Evolutionary conservation across 2,797 vertebrate species (phyloP).

Genomic region (Chlorospingus semifuscus): DNA sequence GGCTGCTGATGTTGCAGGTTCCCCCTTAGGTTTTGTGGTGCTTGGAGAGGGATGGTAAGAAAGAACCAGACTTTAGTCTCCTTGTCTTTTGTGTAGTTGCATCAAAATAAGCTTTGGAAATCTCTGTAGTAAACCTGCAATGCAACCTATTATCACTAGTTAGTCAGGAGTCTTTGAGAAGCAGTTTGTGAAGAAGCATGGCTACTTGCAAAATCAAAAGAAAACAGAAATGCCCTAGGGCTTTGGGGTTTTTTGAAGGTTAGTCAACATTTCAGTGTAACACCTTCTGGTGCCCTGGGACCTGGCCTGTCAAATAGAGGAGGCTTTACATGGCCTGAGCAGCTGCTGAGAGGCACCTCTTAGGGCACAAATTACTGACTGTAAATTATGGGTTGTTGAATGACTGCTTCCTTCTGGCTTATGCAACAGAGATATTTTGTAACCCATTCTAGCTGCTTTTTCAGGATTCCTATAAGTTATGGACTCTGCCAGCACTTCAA

Average conservation of each 20-base stretch:
- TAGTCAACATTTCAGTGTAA: neutral
- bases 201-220: neutral
- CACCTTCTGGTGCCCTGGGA: neutral
- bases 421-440: neutral
- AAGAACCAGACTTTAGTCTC: neutral
- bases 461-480: neutral
- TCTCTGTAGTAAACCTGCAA: neutral
- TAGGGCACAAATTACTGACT: neutral
- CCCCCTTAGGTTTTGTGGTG: neutral
- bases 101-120: neutral
- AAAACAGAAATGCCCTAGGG: rapidly evolving
- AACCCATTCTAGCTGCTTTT: neutral
- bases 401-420: neutral
- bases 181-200: neutral
- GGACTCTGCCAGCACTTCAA: neutral
- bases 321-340: neutral
- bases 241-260: neutral
- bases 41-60: neutral
- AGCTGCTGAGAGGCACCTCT: neutral
- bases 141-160: neutral
- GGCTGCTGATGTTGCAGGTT: neutral
- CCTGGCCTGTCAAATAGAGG: neutral
- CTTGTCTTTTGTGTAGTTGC: neutral
- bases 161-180: neutral
- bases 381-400: neutral